A percentile compares a stretch with the other conserved stretches of the same genome.
phyloP scores from a whole-genome alignment of 2,888 invertebrate genomes.

The Pristionchus maxplancki region DNA sequence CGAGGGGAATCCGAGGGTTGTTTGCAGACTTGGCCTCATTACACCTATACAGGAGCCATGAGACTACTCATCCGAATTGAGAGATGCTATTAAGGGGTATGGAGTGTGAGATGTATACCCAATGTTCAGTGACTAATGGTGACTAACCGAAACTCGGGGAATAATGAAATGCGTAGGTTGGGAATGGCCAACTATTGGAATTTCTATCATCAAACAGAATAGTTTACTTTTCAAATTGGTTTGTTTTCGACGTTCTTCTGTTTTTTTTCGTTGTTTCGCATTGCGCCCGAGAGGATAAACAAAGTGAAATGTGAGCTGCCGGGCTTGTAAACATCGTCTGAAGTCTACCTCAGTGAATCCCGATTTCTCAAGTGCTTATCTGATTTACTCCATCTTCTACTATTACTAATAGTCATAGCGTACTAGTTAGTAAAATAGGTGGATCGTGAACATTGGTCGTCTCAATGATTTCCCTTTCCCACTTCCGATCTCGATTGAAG shows the following conservation, averaged over 20 bases:
- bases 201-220: neutral
- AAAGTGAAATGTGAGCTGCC: slow-evolving; percentile 34
- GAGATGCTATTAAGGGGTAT: slow-evolving; percentile 21
- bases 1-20: slow-evolving; percentile 32
- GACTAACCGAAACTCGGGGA: neutral
- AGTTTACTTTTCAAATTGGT: neutral
- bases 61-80: slow-evolving; percentile 39
- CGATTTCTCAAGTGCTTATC: no score
- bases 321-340: slow-evolving; percentile 15
- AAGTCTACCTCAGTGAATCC: neutral
- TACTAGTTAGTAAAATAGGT: no score
- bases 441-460: neutral
- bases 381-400: no score
- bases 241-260: neutral
- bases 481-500: slow-evolving; percentile 35
- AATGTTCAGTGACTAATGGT: neutral
- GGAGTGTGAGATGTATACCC: neutral
- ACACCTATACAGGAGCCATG: slow-evolving; percentile 48
- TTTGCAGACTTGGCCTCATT: slow-evolving; percentile 46
- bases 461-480: neutral
- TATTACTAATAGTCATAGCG: no score
- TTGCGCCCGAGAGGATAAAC: neutral
- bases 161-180: neutral
- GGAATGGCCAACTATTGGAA: no score
- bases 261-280: slow-evolving; percentile 5